These are phyloP conservation scores for Gisinianus flammeolus DNA, from an alignment of 2,888 invertebrate species.

Conservation along the genomic window DNA sequence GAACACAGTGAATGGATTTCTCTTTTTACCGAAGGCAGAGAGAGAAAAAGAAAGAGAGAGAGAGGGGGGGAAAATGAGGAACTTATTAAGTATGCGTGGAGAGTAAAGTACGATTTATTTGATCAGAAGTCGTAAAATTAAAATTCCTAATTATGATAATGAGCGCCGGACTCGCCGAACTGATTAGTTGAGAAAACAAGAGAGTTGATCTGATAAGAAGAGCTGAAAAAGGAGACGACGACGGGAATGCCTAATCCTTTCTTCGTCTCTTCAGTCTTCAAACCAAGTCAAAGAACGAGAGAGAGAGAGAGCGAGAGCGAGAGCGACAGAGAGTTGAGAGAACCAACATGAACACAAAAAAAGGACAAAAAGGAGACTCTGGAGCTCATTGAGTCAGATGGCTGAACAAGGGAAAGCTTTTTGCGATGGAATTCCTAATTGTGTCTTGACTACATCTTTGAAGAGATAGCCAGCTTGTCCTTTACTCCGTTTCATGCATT, in stretches of 20 bases:
- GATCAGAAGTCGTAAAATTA: constrained; percentile 52
- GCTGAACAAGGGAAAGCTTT: constrained; percentile 51
- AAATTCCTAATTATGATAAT: constrained; percentile 54
- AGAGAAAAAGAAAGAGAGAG: background rate
- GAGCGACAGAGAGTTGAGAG: background rate
- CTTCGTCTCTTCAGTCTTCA: background rate
- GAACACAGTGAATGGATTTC: background rate
- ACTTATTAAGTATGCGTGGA: constrained; percentile 37
- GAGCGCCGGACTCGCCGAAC: constrained; percentile 40
- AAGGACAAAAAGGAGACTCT: constrained; percentile 6
- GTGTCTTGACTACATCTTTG: constrained; percentile 15
- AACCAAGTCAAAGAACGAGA: background rate
- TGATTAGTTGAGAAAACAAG: constrained; percentile 44
- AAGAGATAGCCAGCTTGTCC: constrained; percentile 1
- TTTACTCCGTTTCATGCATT: background rate
- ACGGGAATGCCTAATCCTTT: constrained; percentile 25
- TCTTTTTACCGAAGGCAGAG: background rate
- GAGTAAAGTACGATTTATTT: constrained; percentile 49
- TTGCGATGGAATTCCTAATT: constrained; percentile 44
- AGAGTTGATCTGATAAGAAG: constrained; percentile 42
- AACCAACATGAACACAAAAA: background rate
- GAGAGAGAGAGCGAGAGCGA: background rate
- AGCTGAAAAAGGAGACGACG: constrained; percentile 33
- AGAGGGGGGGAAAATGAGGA: constrained; percentile 15
- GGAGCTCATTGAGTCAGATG: constrained; percentile 36